Evolutionary conservation across 1,140 invertebrate species (phyloP), one percentile per base, ranked within the genome.

Genomic region (Triops longicaudatus): DNA sequence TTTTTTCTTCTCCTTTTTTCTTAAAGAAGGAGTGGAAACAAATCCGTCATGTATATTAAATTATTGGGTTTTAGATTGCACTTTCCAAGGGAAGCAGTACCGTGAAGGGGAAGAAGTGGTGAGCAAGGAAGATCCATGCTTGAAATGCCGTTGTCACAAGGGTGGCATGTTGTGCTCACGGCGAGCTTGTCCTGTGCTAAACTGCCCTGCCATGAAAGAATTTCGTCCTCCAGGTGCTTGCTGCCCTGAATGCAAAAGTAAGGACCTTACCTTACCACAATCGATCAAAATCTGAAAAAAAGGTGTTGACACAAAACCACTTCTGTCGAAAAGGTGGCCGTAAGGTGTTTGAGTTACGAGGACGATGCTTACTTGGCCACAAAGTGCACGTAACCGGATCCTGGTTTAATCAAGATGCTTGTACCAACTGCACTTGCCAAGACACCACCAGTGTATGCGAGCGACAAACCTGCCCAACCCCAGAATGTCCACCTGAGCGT

Each of bases 91-190:
- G 81, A n/a, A 77, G 85, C 83, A 77, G 80, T 89, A 50, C 73
- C 85, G 87, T 1, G 89, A 93, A 80, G 91, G 92, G n/a, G 87
- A 91, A 74, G 90, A 91, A 79, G 91, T 92, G 14, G 88, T 87
- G 26, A 89, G 91, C 28, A 88, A 90, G 44, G 91, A 92, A 81
- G 94, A 97, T 85, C 93, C 93, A 0, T 97, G 95, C 83, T 85
- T 96, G 44, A 90, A 90, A 77, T 97, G 95, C 83, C 89, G 90
- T 76, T 97, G 95, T 84, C 86, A 89, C 75, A 80, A 79, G n/a
- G 90, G 90, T 11, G 86, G 88, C 37, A 85, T 96, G 81, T 90
- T 90, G 2, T 97, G 95, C 83, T 86, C 88, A 4, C 95, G 94
- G 82, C 89, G 90, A 76, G 91, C 92, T 1, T 97, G 95, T 83